Conservation (phyloP, 2,797 vertebrate species). For the Neosilurus hyrtlii region DNA sequence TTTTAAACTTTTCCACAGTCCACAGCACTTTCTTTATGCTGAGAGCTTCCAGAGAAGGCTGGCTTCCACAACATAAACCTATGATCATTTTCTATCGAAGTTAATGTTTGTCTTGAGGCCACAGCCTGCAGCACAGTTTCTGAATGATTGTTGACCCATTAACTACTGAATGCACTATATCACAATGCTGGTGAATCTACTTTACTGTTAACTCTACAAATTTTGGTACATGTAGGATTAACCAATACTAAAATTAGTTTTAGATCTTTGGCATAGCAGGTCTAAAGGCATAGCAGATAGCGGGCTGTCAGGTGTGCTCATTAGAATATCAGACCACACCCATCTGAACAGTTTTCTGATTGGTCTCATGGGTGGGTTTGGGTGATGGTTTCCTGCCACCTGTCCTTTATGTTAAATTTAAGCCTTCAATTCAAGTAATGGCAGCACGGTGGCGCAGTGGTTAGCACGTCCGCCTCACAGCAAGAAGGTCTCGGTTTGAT, state of each 20-base stretch:
- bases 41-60: neutral
- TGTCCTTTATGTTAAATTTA: neutral
- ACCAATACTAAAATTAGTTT: slow-evolving; percentile 1
- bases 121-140: neutral
- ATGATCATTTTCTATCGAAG: neutral
- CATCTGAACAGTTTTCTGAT: neutral
- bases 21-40: neutral
- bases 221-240: neutral
- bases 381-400: neutral
- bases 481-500: too few species aligned
- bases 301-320: neutral
- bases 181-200: neutral
- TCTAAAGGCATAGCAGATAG: neutral
- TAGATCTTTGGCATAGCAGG: neutral
- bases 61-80: neutral
- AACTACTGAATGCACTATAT: neutral
- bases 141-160: neutral
- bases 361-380: too few species aligned
- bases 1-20: slow-evolving; percentile 14
- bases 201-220: neutral
- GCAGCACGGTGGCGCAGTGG: too few species aligned
- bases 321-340: neutral
- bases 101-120: slow-evolving; percentile 7
- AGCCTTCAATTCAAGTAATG: neutral
- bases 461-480: too few species aligned